Base-by-base conservation (phyloP, 1,140 invertebrate species). In the Mycetomoellerius zeteki region DNA sequence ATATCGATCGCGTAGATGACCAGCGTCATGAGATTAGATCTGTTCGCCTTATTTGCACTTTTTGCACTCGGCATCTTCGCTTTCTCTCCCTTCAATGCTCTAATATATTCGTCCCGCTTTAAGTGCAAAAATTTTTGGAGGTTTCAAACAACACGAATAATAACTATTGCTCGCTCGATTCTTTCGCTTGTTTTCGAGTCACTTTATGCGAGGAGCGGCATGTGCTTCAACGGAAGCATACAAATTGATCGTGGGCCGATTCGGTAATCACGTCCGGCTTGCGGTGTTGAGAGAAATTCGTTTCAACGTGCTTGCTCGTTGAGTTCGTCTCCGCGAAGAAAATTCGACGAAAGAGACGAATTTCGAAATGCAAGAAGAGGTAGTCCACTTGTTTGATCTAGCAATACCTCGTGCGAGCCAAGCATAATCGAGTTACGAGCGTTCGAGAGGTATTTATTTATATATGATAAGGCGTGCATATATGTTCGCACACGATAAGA, bases 401-500 rank as follows among this genome's bases (percentile, higher is more conserved):
- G n/a, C n/a, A 10, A 37, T 6, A 14, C 21, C 21, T 21, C 16
- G 6, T 3, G 30, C 52, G 56, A n/a, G n/a, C 0, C 47, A n/a
- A 10, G 19, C 60, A 16, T 6, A 12, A 69, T 54, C 64, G 30
- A 33, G 14, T 21, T n/a, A 24, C 47, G n/a, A 81, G n/a, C n/a
- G 30, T 10, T 14, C n/a, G 19, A 24, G 21, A 54, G 21, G 14
- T 50, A n/a, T 81, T 81, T 69, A 81, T 81, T 71, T 81, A 69
- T 54, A 33, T 16, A 69, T 10, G 47, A 81, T 81, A 81, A 81
- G 27, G 1, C n/a, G 16, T 27, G 16, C 37, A 5, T 19, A 64
- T 64, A 37, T 33, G 56, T n/a, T 19, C 21, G 16, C 30, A 5
- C 10, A 21, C n/a, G 77, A 81, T 81, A 81, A 71, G 47, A 16